Percentiles rank a stretch among this genome's conserved stretches.
Conservation (phyloP, 2,888 invertebrate species). For the Oxycera nigricornis region DNA sequence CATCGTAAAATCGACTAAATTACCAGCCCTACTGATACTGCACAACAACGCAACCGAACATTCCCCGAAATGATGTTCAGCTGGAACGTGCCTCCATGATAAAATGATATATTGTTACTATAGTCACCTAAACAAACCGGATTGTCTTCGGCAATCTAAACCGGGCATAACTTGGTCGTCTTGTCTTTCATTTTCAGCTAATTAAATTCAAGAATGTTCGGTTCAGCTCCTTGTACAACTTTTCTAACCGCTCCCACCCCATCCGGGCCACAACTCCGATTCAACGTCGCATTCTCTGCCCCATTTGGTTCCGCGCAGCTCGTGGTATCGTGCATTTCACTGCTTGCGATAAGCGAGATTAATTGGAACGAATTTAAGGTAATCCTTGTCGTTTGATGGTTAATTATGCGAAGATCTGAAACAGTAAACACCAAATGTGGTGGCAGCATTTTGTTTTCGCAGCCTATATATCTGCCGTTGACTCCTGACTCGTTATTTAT, state of each 20-base stretch:
- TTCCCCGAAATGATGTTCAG: too few species aligned
- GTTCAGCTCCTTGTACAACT: not conserved
- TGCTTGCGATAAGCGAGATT: conserved; percentile 24
- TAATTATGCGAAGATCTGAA: conserved; percentile 32
- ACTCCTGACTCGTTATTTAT: not conserved
- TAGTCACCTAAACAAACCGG: not conserved
- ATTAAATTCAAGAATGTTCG: conserved; percentile 25
- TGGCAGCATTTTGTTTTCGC: conserved; percentile 18
- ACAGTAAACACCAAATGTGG: conserved; percentile 35
- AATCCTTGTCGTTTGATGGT: conserved; percentile 33
- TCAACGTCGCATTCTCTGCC: not conserved
- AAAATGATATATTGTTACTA: conserved; percentile 17
- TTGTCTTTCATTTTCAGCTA: conserved; percentile 32
- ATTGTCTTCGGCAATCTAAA: not conserved
- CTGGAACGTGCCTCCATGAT: too few species aligned
- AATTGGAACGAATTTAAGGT: conserved; percentile 36
- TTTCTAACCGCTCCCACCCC: not conserved
- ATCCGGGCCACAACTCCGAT: not conserved
- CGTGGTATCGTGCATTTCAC: not conserved
- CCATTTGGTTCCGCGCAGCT: not conserved
- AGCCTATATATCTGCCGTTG: not conserved
- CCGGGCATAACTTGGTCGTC: conserved; percentile 7
- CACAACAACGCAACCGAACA: too few species aligned
- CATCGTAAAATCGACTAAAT: not conserved
- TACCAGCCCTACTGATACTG: not conserved